Percentiles rank a stretch among this genome's conserved stretches.
These are phyloP conservation scores for Pterostichus madidus DNA, from an alignment of 2,888 invertebrate genomes.

Conservation along the genomic window DNA sequence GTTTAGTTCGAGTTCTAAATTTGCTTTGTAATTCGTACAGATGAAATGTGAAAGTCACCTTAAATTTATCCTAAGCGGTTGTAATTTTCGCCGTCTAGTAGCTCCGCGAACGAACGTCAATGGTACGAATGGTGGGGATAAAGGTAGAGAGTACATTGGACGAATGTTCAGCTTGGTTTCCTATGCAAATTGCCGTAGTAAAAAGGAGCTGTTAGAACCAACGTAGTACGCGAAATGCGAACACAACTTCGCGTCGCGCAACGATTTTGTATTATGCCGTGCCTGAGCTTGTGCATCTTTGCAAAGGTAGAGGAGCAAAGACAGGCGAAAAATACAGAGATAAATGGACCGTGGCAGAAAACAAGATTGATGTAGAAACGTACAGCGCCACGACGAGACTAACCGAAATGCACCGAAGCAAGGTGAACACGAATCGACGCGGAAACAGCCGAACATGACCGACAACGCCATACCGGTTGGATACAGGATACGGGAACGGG, in stretches of 20 bases:
- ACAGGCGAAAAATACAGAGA: constrained; percentile 76
- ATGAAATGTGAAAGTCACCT: constrained; percentile 46
- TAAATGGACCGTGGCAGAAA: constrained; percentile 76
- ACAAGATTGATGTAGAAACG: constrained; percentile 75
- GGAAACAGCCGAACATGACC: constrained; percentile 54
- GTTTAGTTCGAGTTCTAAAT: constrained; percentile 11
- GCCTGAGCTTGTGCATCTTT: constrained; percentile 20
- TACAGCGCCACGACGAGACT: constrained; percentile 68
- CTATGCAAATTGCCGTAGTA: constrained; percentile 63
- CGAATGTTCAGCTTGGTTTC: constrained; percentile 61
- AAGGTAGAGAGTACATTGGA: constrained; percentile 37
- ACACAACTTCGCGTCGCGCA: constrained; percentile 32
- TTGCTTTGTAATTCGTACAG: constrained; percentile 39
- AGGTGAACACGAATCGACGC: constrained; percentile 65
- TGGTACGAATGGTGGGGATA: constrained; percentile 18
- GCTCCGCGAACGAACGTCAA: constrained; percentile 4
- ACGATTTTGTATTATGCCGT: constrained; percentile 47
- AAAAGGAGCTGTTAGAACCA: constrained; percentile 48
- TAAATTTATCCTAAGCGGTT: constrained; percentile 41
- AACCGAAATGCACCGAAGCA: constrained; percentile 68
- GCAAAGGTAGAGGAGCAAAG: constrained; percentile 68
- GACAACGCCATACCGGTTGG: constrained; percentile 28
- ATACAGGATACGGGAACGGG: constrained; percentile 6
- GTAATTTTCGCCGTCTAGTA: constrained; percentile 51
- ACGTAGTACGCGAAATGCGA: constrained; percentile 11